These are phyloP conservation scores for Musca domestica DNA, from an alignment of 1,140 invertebrate species.

Conservation along the genomic window DNA sequence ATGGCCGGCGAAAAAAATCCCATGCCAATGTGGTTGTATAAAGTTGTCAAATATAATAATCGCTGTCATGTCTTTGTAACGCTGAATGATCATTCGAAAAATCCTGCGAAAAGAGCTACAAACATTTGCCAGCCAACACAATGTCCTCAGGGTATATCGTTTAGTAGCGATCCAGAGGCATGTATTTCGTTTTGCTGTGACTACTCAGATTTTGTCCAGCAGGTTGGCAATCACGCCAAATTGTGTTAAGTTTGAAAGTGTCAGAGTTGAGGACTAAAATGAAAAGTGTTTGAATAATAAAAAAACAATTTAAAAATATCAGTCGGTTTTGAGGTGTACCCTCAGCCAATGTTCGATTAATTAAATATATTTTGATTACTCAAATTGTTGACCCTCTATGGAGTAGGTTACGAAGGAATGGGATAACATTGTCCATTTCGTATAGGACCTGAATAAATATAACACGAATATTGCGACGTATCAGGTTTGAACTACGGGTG, in stretches of 20 bases:
- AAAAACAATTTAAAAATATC: no score
- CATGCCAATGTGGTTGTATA: not conserved
- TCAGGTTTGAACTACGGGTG: no score
- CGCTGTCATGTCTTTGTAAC: not conserved
- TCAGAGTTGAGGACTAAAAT: not conserved
- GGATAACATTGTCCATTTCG: no score
- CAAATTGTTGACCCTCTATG: no score
- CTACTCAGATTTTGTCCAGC: not conserved
- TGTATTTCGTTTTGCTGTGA: not conserved
- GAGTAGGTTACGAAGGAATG: no score
- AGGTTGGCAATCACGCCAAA: not conserved
- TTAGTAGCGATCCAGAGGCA: not conserved
- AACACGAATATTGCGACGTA: no score
- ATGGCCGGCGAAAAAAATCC: not conserved
- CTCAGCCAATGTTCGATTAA: no score
- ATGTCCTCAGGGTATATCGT: not conserved
- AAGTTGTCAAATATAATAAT: constrained; percentile 1
- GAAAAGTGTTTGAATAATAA: not conserved
- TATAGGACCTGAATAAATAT: no score
- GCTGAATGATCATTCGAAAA: not conserved
- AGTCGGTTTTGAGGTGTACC: no score
- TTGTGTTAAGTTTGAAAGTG: not conserved
- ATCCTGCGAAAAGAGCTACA: not conserved
- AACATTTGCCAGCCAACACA: not conserved
- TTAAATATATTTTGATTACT: no score